Percentiles rank a stretch among this genome's conserved stretches.
phyloP scores from a whole-genome alignment of 2,797 vertebrate species.

The Acrossocheilus wenchowensis region DNA sequence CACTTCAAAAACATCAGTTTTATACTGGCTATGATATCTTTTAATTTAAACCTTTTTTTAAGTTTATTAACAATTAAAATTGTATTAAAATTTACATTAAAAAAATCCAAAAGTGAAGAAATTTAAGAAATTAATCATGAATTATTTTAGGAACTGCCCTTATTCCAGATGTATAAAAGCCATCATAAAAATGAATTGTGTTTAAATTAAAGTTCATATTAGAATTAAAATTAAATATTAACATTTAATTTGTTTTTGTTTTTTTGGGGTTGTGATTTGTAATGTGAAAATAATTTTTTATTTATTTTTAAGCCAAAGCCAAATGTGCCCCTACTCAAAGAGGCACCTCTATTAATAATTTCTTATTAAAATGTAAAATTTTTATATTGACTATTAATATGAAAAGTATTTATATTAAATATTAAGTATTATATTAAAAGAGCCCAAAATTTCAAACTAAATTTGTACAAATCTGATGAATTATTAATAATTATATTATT shows the following conservation, averaged over 20 bases:
- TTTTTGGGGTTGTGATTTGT: no score
- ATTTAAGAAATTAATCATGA: not conserved
- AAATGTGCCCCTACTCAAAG: not conserved
- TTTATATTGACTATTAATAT: not conserved
- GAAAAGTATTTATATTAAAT: not conserved
- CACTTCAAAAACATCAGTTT: not conserved
- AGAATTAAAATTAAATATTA: not conserved
- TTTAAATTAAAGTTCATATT: not conserved
- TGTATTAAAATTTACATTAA: not conserved
- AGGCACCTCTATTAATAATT: not conserved
- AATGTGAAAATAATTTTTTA: not conserved
- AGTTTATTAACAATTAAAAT: not conserved
- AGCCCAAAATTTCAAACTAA: not conserved
- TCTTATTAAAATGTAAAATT: not conserved
- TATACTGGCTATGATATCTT: not conserved
- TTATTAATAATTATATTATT: not conserved
- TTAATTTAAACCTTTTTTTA: not conserved
- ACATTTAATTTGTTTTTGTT: no score
- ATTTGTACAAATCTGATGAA: not conserved
- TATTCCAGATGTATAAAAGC: not conserved
- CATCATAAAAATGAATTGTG: not conserved
- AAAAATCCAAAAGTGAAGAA: not conserved
- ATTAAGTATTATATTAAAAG: not conserved
- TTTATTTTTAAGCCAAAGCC: not conserved
- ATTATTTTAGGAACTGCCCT: not conserved